Base-by-base conservation (phyloP, 2,888 invertebrate species). In the Acronicta psi region DNA sequence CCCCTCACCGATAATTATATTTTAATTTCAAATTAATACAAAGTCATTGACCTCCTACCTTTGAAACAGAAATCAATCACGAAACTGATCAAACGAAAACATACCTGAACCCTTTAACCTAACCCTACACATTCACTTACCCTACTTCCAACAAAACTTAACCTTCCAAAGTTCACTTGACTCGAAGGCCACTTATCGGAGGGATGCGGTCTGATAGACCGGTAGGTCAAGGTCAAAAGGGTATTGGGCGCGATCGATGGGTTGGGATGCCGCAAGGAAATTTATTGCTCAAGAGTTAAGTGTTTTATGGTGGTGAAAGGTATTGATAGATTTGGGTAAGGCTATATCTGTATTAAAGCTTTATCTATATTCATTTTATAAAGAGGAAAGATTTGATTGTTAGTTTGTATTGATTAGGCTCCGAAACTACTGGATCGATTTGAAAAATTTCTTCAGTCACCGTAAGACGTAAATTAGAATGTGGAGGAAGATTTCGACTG, bases 271-370 rank as follows among this genome's bases (percentile, higher is more conserved):
- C 62, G 49, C 14, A 43, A 60, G 52, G 34, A 17, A 59, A 77
- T 74, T 77, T 65, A 74, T 77, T 43, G 44, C 49, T 44, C 43
- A 51, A 52, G 63, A 60, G 58, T 73, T 75, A 63, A 63, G 54
- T 61, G 44, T 61, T 60, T 59, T 62, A 73, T 60, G 70, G 43
- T 25, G 59, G 49, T 60, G 52, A 53, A 41, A 65, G 61, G 73
- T 53, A 55, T 14, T 53, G 60, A 53, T 53, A 10, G 11, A 34
- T 9, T 50, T 34, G 3, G 34, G 52, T 16, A 25, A n/a, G 51
- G 16, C 8, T 16, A 29, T 8, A 25, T 5, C n/a, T n/a, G n/a
- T n/a, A n/a, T n/a, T n/a, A n/a, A n/a, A n/a, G n/a, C n/a, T n/a
- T n/a, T n/a, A n/a, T n/a, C n/a, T n/a, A n/a, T n/a, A n/a, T n/a